Base-by-base conservation (phyloP, 1,140 invertebrate genomes). In the Lordiphosa mommai region DNA sequence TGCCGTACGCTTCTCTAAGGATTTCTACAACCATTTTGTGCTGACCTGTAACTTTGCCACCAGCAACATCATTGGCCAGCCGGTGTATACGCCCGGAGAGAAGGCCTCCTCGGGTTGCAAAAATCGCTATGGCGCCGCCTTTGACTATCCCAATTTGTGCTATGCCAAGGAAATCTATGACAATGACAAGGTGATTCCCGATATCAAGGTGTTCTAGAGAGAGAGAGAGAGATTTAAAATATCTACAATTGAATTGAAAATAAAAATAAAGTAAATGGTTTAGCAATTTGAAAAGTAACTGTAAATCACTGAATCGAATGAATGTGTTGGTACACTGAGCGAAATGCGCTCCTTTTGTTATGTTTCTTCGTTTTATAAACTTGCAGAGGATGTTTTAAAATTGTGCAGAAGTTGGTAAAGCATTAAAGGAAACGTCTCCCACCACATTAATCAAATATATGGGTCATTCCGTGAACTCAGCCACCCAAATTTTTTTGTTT, bases 81-180 rank as follows among this genome's bases (percentile, higher is more conserved):
- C 71, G 1, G 64, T 76, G 1, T 76, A 76, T 12, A 76, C 72
- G 1, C 71, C 72, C 5, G 70, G 67, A 8, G 70, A 73, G 5
- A 71, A 73, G 51, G 8, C 70, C 6, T 61, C 61, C 16, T 40
- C 68, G 4, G 68, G 70, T 1, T 73, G 70, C 57, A 57, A 72
- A 49, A 73, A 72, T 12, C 68, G 68, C 0, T 73, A 64, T 16
- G 68, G 68, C 1, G 65, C 69, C 12, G 69, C 69, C 32, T 60
- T 49, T 44, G 38, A 77, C 61, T 36, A 64, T 60, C 58, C 71
- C 12, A 72, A 74, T 12, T 10, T 82, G 47, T 79, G 76, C 48
- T 82, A 80, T 47, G 71, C 77, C 34, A 80, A 79, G 49, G 73
- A 79, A 51, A 79, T 79, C 36, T 79, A 79, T 20, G 73, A 79